Conservation (phyloP, 30 jellyfish, hydroid and myxozoan genomes). For the Mastigias papua region DNA sequence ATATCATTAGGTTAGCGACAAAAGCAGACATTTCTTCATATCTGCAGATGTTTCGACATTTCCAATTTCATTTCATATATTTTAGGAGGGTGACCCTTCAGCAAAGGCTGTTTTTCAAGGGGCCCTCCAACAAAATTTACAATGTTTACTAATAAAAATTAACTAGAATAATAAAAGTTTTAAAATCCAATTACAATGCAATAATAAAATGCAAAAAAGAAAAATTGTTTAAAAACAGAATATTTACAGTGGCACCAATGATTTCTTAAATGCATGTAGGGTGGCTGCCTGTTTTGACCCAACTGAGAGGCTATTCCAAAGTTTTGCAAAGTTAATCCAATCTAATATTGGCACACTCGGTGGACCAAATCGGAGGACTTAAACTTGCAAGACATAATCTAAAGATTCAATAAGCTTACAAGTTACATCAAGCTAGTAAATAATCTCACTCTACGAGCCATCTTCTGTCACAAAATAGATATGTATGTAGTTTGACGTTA, state of each 20-base stretch:
- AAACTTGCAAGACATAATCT: too few relatives aligned
- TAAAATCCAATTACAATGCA: background rate
- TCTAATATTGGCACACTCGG: too few relatives aligned
- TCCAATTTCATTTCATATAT: background rate
- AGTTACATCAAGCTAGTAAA: too few relatives aligned
- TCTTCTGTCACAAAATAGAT: too few relatives aligned
- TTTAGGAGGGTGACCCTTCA: background rate
- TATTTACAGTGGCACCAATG: background rate
- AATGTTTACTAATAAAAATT: background rate
- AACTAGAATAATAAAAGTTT: background rate
- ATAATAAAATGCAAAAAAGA: background rate
- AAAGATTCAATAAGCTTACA: too few relatives aligned
- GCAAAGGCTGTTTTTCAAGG: background rate
- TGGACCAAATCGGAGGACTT: too few relatives aligned
- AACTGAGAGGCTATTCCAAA: conserved; percentile 14
- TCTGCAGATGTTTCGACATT: too few relatives aligned
- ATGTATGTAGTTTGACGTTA: too few relatives aligned
- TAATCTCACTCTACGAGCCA: too few relatives aligned
- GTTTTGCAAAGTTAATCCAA: too few relatives aligned
- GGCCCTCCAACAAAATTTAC: background rate
- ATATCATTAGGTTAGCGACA: too few relatives aligned
- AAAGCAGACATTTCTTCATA: too few relatives aligned
- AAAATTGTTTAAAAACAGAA: background rate
- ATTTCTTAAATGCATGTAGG: background rate
- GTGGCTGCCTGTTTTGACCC: conserved; percentile 18